Percentiles rank a stretch among this genome's conserved stretches.
These are phyloP conservation scores for Blomia tropicalis DNA, from an alignment of 2,888 invertebrate genomes.

Conservation along the genomic window DNA sequence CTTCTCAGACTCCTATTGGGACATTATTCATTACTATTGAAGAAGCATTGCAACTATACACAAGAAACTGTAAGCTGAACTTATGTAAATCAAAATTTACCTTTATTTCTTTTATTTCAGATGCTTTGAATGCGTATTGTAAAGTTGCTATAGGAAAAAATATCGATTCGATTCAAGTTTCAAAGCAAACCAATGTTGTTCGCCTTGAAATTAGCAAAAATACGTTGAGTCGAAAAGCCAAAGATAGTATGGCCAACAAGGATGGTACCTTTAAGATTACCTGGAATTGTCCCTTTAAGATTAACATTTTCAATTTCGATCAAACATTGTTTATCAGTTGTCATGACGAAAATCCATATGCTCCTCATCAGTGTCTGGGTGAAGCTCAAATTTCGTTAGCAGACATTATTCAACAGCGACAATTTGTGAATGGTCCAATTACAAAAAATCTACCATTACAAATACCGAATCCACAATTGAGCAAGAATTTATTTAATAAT, in stretches of 20 bases:
- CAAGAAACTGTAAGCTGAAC: slow-evolving; percentile 18
- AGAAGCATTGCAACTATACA: slow-evolving; percentile 20
- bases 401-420: slow-evolving; percentile 11
- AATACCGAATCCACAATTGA: neutral
- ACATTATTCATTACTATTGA: slow-evolving; percentile 20
- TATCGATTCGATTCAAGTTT: neutral
- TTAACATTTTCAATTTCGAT: neutral
- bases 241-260: neutral
- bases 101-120: neutral
- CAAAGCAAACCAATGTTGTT: neutral
- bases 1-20: slow-evolving; percentile 1
- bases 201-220: neutral
- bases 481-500: slow-evolving; percentile 7
- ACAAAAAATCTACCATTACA: slow-evolving; percentile 17
- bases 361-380: slow-evolving; percentile 15
- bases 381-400: neutral
- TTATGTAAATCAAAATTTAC: neutral
- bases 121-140: slow-evolving; percentile 17
- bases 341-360: slow-evolving; percentile 18
- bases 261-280: slow-evolving; percentile 10
- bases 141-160: slow-evolving; percentile 11
- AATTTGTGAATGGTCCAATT: slow-evolving; percentile 15
- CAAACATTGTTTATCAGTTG: slow-evolving; percentile 14
- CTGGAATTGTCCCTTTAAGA: neutral
- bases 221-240: neutral